Base-by-base conservation (phyloP, 1,140 invertebrate species). In the Ips nitidus region DNA sequence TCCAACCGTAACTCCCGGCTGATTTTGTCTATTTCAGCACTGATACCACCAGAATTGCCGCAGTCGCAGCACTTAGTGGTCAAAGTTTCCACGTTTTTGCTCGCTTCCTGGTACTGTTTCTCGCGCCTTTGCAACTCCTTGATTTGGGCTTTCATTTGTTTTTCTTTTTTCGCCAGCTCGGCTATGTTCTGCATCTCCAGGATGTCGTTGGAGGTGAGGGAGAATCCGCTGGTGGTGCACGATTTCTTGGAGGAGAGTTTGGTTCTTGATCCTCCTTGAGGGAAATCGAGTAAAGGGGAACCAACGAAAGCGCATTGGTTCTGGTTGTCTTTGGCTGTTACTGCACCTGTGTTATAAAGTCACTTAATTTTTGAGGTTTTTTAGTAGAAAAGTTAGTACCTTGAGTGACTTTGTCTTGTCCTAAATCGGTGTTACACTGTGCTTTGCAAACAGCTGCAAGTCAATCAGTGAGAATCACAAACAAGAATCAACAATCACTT, bases 1-100 rank as follows among this genome's bases (percentile, higher is more conserved):
- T 77, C 75, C 37, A 76, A 37, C 55, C 69, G 66, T 7, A 79
- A 43, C 52, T 75, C 61, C 41, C 73, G 41, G 45, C 68, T 76
- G 50, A 76, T 71, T 58, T 70, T 73, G 53, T 71, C 50, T 3
- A 71, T 67, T 61, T 63, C 53, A 43, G 57, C 52, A n/a, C 50
- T 39, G 45, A 47, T 41, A 39, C 41, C 41, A 22, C 52, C 62
- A 6, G n/a, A 2, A 1, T 42, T 37, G 45, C 63, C 73, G 42
- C 45, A 56, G 8, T 67, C 58, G 57, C 68, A 72, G 41, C 6
- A 50, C 37, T 56, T 60, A 22, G 43, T 61, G 4, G 52, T 43
- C 36, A 64, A 6, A 40, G 58, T 62, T 69, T 74, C 58, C 2
- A 71, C 38, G 36, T 71, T 69, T 61, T 40, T 52, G 8, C 8